Conservation (phyloP, 2,113 vertebrate species). For the Menidia beryllina region DNA sequence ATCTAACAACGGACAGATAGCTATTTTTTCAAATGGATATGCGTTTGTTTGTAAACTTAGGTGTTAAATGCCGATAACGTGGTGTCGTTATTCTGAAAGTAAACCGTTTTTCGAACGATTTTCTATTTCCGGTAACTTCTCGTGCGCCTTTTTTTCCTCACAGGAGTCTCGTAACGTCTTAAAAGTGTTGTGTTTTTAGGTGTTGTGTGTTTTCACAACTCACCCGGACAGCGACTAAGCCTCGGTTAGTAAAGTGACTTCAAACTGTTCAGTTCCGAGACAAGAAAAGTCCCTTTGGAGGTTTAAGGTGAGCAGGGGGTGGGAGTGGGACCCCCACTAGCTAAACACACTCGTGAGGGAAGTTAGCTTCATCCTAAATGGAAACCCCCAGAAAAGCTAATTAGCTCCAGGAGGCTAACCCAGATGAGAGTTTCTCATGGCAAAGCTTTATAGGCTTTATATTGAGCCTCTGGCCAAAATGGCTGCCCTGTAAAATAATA, state of each 20-base stretch:
- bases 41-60: too few species aligned
- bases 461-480: constrained; percentile 7
- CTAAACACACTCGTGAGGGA: background rate
- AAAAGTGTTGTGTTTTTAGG: background rate
- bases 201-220: background rate
- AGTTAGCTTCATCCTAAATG: too few species aligned
- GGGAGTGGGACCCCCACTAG: constrained; percentile 30
- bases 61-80: too few species aligned
- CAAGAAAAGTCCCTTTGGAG: constrained; percentile 8
- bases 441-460: background rate
- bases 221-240: background rate
- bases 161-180: background rate
- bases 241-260: constrained; percentile 14
- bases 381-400: too few species aligned
- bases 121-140: constrained; percentile 34
- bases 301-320: constrained; percentile 35
- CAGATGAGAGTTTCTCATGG: background rate
- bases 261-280: background rate
- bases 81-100: too few species aligned
- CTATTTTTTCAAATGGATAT: too few species aligned
- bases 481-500: background rate
- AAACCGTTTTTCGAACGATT: too few species aligned
- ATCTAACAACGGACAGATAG: too few species aligned
- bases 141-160: background rate
- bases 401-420: background rate